phyloP scores from a whole-genome alignment of 2,888 invertebrate genomes.

The Sphecodes monilicornis region DNA sequence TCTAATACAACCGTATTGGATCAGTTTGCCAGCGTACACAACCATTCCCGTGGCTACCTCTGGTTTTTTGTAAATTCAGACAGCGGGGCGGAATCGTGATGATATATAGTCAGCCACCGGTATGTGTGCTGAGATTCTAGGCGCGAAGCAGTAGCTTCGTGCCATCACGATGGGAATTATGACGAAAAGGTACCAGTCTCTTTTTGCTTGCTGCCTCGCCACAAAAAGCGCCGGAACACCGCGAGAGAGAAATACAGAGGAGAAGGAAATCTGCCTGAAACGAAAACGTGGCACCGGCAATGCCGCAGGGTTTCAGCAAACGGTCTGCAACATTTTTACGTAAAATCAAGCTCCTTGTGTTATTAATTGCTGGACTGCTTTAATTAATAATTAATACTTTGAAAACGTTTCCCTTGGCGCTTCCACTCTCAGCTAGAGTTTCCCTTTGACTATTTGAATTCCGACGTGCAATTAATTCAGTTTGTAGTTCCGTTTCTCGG shows the following conservation, averaged over 20 bases:
- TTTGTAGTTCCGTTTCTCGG: neutral
- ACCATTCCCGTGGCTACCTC: neutral
- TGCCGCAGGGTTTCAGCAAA: neutral
- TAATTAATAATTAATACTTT: neutral
- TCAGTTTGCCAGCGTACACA: conserved; percentile 16
- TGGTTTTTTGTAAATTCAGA: conserved; percentile 61
- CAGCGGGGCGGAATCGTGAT: conserved; percentile 52
- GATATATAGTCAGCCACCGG: conserved; percentile 61
- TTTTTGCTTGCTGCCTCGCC: conserved; percentile 31
- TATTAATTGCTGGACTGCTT: neutral
- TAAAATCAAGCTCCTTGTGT: neutral
- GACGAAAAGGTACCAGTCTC: conserved; percentile 63
- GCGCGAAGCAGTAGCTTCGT: conserved; percentile 63
- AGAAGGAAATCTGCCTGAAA: neutral
- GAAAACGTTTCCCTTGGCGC: neutral
- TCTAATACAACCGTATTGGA: neutral
- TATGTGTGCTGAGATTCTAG: conserved; percentile 67
- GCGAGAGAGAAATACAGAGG: neutral
- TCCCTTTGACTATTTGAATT: neutral
- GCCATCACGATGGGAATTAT: conserved; percentile 67
- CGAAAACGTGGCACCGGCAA: neutral
- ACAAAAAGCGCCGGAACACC: conserved; percentile 31
- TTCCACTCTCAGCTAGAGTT: neutral
- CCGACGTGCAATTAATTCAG: neutral
- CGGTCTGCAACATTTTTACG: neutral